Base-by-base conservation (phyloP, 2,797 vertebrate species). In the Sebastes oblongus region DNA sequence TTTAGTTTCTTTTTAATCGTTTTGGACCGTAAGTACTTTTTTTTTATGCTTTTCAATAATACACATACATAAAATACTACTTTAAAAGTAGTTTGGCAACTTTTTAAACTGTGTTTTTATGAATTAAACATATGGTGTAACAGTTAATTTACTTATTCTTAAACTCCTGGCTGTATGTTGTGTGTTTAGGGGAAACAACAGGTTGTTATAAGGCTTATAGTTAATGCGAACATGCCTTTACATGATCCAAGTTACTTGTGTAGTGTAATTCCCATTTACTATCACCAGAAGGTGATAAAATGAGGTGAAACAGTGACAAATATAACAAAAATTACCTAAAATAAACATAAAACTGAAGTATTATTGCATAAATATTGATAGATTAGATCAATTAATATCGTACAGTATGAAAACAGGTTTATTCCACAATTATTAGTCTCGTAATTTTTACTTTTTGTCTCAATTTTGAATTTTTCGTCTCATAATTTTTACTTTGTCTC, bases 21-120 rank as follows among this genome's bases (percentile, higher is more conserved):
- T 61, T 61, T 25, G 12, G 5, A 56, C 36, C 11, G 87, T 86
- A 68, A 89, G 84, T 85, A 39, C 4, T 20, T n/a, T 1, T 32
- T 30, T 56, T 54, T 11, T 27, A 16, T 8, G 8, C 5, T 46
- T 36, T 6, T 6, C 8, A 6, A 25, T 14, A 4, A 6, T 59
- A 6, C 11, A n/a, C 1, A 16, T 4, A 14, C 22, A 6, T 2
- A 1, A 13, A 4, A 6, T 29, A 25, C 1, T 42, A 18, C 2
- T 30, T 30, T 2, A 12, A 24, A 18, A 66, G 66, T 29, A 1
- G 1, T 6, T 66, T 50, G 12, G 27, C 2, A 2, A 4, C n/a
- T 59, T 16, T 29, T 6, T 1, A 66, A n/a, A 29, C 0, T 1
- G 4, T 24, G 1, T 52, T 7, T 9, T n/a, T 30, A 6, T n/a